Evolutionary conservation across 2,888 invertebrate genomes (phyloP), one percentile per base, ranked within the genome.

Genomic region (Lissocephala sabroskyi): DNA sequence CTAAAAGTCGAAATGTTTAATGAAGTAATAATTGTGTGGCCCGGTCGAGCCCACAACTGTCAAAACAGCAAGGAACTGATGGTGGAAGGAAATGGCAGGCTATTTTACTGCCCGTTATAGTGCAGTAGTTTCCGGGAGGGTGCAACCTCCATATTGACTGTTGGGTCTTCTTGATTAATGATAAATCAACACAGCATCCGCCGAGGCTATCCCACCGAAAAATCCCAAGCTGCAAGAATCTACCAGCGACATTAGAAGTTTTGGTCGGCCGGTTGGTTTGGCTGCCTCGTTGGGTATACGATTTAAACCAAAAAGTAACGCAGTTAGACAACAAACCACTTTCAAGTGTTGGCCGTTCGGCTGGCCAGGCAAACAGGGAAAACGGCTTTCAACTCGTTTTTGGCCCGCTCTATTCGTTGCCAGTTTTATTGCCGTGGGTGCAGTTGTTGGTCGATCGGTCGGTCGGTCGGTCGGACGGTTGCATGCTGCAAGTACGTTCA

Each of bases 251-350:
- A 40, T 33, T 11, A 13, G 18, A 32, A 11, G 7, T 28, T 41
- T 23, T 3, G 23, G 23, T 5, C 41, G 19, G 23, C 7, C 16
- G 11, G 39, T 9, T 39, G 39, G 35, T 35, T 16, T 35, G 10
- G 35, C 14, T 56, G 26, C 28, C 53, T 64, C 68, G 49, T 65
- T 52, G 51, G 48, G 55, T 64, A 56, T 59, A 62, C 70, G 75
- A 75, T 71, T 71, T 71, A 73, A 76, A 64, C 65, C 71, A 64
- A 59, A n/a, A 74, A 62, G 75, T 77, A 77, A 73, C 78, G 78
- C 71, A 77, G 78, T 70, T 70, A 57, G 71, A 77, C 71, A 65
- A 74, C 50, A 64, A 74, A 71, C 77, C 64, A 71, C 77, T 77
- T 77, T 70, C 59, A 74, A 77, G 75, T 56, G 62, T 56, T 64